These are phyloP conservation scores for Melanargia galathea DNA, from an alignment of 2,888 invertebrate species.

Conservation along the genomic window DNA sequence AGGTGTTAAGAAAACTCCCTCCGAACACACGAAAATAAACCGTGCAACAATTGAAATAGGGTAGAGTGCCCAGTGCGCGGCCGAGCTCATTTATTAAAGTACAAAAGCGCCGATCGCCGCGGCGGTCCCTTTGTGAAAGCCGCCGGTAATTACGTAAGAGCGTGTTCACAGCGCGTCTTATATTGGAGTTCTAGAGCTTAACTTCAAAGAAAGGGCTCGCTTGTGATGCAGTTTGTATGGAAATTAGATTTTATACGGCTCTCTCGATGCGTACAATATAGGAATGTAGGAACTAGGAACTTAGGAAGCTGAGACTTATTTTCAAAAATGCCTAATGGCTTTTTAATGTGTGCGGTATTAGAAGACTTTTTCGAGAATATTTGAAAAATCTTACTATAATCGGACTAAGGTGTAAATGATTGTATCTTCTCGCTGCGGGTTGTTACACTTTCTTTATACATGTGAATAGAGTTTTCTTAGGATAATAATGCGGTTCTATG, in stretches of 20 bases:
- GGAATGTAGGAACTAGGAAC: not conserved
- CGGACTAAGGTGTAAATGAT: too few relatives aligned
- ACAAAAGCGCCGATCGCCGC: conserved; percentile 73
- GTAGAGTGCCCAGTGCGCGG: conserved; percentile 40
- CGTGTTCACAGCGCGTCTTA: conserved; percentile 53
- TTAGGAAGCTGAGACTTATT: too few relatives aligned
- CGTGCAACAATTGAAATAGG: conserved; percentile 23
- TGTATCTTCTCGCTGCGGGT: too few relatives aligned
- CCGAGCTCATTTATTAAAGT: conserved; percentile 71
- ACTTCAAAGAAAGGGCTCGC: conserved; percentile 39
- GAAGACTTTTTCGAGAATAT: too few relatives aligned
- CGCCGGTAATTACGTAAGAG: conserved; percentile 76
- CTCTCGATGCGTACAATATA: not conserved
- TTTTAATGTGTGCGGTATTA: not conserved
- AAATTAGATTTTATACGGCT: conserved; percentile 27
- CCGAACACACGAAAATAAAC: conserved; percentile 39
- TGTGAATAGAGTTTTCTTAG: too few relatives aligned
- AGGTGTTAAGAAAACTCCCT: conserved; percentile 74
- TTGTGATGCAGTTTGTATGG: conserved; percentile 29
- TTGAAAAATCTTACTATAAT: too few relatives aligned
- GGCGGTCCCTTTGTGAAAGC: conserved; percentile 75
- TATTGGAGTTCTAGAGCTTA: conserved; percentile 46
- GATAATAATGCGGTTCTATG: too few relatives aligned
- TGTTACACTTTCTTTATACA: too few relatives aligned
- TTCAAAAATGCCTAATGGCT: too few relatives aligned